Base-by-base conservation (phyloP, 1,140 invertebrate species). In the Eriosoma lanigerum region DNA sequence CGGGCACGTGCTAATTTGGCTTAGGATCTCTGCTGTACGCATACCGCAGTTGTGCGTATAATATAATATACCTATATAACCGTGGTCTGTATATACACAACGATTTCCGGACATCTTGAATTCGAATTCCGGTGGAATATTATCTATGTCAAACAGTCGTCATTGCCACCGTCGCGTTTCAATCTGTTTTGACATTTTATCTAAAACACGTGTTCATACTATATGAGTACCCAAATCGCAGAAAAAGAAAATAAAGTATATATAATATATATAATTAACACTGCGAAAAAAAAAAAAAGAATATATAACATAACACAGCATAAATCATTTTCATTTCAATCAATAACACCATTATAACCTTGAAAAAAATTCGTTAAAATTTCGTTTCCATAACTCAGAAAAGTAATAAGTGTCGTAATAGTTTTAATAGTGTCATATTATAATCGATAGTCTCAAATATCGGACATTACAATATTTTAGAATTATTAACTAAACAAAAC, bases 1-100 rank as follows among this genome's bases (percentile, higher is more conserved):
- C 3, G 50, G 73, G 73, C 73, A 76, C 73, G 73, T 76, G 73
- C 73, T 76, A 76, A 76, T 76, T 76, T 48, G 38, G 44, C 66
- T 48, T 24, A 3, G 21, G 64, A 21, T 48, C 32, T 68, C 6
- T 24, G 21, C 13, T 24, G 15, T 68, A 38, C 10, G 12, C 2
- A 17, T 4, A 38, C 29, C 29, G 12, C 54, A 8, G 8, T 3
- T 38, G 32, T 38, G 32, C 32, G 8, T 38, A 38, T 38, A 4
- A 8, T 38, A 8, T 3, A 4, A 38, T 38, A 38, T 38, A 38
- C 32, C 32, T 38, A 38, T 38, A 38, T 38, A 38, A 38, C 8
- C 32, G 32, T 38, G 8, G 32, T 38, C 32, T 3, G 32, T 38
- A 38, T n/a, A n/a, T n/a, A 58, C 32, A 15, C 64, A 21, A 29